Percentiles rank a stretch among this genome's conserved stretches.
These are phyloP conservation scores for Macrochelys suwanniensis DNA, from an alignment of 2,797 vertebrate genomes.

Conservation along the genomic window DNA sequence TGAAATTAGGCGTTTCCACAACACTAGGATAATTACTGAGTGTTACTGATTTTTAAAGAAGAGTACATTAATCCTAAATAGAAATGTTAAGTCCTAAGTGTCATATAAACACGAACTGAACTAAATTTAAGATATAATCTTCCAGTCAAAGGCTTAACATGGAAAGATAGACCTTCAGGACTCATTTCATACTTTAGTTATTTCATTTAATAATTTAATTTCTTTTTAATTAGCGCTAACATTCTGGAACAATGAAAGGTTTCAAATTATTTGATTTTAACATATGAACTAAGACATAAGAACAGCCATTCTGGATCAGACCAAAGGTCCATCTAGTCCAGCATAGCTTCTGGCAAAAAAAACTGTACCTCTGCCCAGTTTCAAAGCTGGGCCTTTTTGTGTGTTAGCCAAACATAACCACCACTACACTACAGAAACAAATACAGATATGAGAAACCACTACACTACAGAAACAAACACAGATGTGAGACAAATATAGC, in stretches of 20 bases:
- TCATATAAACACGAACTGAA: neutral
- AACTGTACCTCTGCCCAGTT: too few relatives aligned
- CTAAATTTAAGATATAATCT: neutral
- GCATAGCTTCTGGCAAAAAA: too few relatives aligned
- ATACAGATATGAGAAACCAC: neutral
- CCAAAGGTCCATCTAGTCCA: too few relatives aligned
- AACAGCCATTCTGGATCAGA: too few relatives aligned
- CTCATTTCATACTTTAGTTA: neutral
- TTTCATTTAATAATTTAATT: neutral
- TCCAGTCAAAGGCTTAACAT: neutral
- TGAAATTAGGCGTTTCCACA: neutral
- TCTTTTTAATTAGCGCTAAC: neutral
- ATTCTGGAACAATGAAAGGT: neutral
- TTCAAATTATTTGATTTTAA: neutral
- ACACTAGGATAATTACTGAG: neutral
- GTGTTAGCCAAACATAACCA: too few relatives aligned
- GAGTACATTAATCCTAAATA: neutral
- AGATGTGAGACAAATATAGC: neutral
- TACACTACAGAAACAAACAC: neutral
- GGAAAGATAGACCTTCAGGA: neutral
- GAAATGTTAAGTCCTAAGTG: neutral
- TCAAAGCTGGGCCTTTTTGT: too few relatives aligned
- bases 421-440: too few relatives aligned
- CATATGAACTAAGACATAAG: neutral
- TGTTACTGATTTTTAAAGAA: neutral